Percentiles rank a stretch among this genome's conserved stretches.
Conservation (phyloP, 2,888 invertebrate species). For the Megaustenia siamemsis region DNA sequence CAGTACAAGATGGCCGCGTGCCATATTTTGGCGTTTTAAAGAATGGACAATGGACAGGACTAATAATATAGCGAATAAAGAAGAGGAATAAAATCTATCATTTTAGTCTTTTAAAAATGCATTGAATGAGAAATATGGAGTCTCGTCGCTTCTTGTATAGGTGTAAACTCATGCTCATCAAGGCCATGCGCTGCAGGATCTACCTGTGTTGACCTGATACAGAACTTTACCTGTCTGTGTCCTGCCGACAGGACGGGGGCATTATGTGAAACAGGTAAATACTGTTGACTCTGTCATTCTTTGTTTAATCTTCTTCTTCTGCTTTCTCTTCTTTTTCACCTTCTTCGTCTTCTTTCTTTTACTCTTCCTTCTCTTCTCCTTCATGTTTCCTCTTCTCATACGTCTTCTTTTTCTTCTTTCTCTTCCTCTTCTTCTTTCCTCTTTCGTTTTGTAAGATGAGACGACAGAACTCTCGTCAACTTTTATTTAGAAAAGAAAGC, state of each 20-base stretch:
- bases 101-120: too few species aligned
- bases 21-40: too few species aligned
- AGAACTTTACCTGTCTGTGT: constrained; percentile 42
- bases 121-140: too few species aligned
- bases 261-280: constrained; percentile 43
- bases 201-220: constrained; percentile 44
- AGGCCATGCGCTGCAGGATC: constrained; percentile 23
- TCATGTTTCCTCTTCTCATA: neutral
- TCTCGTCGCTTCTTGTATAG: neutral
- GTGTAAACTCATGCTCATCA: constrained; percentile 25
- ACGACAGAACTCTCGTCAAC: too few species aligned
- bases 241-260: constrained; percentile 26
- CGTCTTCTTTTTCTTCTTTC: neutral
- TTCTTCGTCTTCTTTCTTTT: neutral
- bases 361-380: neutral
- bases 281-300: neutral
- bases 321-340: neutral
- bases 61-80: too few species aligned
- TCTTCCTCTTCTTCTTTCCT: neutral
- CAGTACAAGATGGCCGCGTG: too few species aligned
- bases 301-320: neutral
- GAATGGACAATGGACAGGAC: too few species aligned
- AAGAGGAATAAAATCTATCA: too few species aligned
- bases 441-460: neutral
- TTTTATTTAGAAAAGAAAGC: too few species aligned